Conservation (phyloP, 2,888 invertebrate genomes). For the Meteorus colon region DNA sequence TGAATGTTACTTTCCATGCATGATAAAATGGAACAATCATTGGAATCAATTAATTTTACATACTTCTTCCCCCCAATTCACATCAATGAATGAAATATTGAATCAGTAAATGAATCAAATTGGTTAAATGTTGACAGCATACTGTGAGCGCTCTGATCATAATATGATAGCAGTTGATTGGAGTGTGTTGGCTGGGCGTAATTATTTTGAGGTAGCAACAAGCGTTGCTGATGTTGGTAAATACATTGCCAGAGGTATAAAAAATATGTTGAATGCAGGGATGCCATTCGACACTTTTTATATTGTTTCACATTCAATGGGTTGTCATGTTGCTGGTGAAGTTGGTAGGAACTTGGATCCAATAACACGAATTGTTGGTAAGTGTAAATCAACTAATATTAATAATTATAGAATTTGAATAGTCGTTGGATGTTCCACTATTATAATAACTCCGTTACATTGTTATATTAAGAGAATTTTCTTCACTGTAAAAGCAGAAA, state of each 20-base stretch:
- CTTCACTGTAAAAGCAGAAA: too few relatives aligned
- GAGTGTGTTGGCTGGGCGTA: constrained; percentile 72
- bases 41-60: too few relatives aligned
- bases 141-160: constrained; percentile 68
- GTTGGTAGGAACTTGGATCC: constrained; percentile 54
- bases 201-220: constrained; percentile 65
- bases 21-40: too few relatives aligned
- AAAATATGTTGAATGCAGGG: constrained; percentile 54
- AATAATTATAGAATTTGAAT: background rate
- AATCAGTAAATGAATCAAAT: background rate
- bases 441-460: too few relatives aligned
- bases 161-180: constrained; percentile 74
- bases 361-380: constrained; percentile 61
- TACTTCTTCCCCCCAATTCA: too few relatives aligned
- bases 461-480: too few relatives aligned
- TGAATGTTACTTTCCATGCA: too few relatives aligned
- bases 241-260: constrained; percentile 54
- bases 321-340: constrained; percentile 61
- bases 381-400: background rate
- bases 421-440: too few relatives aligned
- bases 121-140: constrained; percentile 60
- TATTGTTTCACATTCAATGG: constrained; percentile 64
- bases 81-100: too few relatives aligned
- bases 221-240: constrained; percentile 52
- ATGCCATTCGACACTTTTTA: constrained; percentile 55